phyloP scores from a whole-genome alignment of 2,797 vertebrate species.

The Morus bassanus region DNA sequence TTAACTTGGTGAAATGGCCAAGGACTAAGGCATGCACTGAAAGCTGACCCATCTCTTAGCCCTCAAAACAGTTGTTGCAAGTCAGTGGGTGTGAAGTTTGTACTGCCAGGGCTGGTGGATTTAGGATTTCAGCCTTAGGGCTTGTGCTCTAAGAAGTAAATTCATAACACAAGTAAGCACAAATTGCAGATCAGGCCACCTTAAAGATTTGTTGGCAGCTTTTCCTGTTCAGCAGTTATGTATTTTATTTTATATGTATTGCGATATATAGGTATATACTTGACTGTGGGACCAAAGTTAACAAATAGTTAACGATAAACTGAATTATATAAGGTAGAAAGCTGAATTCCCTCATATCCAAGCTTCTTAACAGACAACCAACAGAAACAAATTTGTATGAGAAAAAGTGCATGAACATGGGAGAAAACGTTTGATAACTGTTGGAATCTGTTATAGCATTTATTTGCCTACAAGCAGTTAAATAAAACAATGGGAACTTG shows the following conservation, averaged over 20 bases:
- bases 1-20: rapidly evolving
- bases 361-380: background rate
- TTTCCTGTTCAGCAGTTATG: background rate
- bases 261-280: background rate
- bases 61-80: background rate
- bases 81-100: background rate
- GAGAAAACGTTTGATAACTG: background rate
- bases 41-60: background rate
- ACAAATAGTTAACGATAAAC: background rate
- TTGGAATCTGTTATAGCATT: background rate
- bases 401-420: background rate
- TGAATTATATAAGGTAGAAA: background rate
- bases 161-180: background rate
- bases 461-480: conserved; percentile 20
- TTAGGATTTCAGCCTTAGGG: background rate
- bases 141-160: background rate
- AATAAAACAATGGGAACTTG: conserved; percentile 52
- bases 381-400: background rate
- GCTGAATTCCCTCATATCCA: background rate
- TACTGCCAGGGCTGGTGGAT: background rate
- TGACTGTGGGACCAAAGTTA: background rate
- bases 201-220: background rate
- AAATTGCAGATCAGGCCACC: background rate
- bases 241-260: background rate
- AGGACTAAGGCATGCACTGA: background rate